Evolutionary conservation across 1,140 invertebrate genomes (phyloP), one percentile per base, ranked within the genome.

Genomic region (Drosophila lacertosa): DNA sequence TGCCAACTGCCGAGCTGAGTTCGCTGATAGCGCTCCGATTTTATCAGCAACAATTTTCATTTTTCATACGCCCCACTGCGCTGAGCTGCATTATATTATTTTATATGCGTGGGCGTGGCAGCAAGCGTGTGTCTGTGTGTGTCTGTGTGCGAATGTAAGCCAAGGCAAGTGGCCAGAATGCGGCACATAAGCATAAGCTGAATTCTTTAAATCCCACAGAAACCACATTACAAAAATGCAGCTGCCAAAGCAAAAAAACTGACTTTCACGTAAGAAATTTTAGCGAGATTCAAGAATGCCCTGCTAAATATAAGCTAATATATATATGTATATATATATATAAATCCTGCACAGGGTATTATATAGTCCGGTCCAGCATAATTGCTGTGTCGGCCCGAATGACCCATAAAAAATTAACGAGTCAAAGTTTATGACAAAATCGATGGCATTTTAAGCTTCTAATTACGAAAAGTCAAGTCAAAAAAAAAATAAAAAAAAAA

Each of bases 1-100:
- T 75, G 72, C 67, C 77, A 81, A 62, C 69, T 76, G 77, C 77
- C 57, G 53, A 20, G 32, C 62, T 71, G 59, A 48, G 58, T 64
- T 37, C 64, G 57, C 76, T 83, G 81, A 88, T 84, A 88, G 81
- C 73, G 55, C 76, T 74, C 64, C 59, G 77, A 84, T 84, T 84
- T 84, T 84, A 84, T 84, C 81, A 84, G 77, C 82, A 86, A 86
- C 81, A 81, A 86, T 84, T 86, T 81, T 79, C 81, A 84, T 88
- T 81, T 84, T 75, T 83, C 79, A 83, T 77, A 67, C 69, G 64
- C 60, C 29, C 42, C 26, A 24, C 48, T 32, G 55, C 40, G 37
- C 18, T n/a, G 18, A 9, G 53, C 54, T 80, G 70, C 70, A 81
- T 73, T 73, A 60, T 60, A 57, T 72, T 67, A 82, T 82, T 70